Conservation (phyloP, 2,113 vertebrate species). For the Bostrychus sinensis region DNA sequence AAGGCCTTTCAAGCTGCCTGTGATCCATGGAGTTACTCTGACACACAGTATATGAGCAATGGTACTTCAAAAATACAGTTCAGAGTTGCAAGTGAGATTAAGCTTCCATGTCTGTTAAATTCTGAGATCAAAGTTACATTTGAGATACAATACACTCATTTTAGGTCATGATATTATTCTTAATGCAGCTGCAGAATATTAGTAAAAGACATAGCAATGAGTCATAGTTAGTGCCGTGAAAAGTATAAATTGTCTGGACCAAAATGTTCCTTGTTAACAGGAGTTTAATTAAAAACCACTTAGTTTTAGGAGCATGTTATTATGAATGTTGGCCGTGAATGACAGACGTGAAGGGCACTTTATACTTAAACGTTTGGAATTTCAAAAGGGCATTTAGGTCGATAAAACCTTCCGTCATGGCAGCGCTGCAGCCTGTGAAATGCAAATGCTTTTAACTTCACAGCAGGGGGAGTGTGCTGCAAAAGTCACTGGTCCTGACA, state of each 20-base stretch:
- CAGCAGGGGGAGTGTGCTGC: constrained; percentile 39
- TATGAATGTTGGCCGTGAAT: constrained; percentile 11
- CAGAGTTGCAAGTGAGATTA: too few species aligned
- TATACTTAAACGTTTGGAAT: constrained; percentile 50
- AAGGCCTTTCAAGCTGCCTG: not conserved
- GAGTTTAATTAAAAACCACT: constrained; percentile 26
- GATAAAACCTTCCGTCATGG: constrained; percentile 51
- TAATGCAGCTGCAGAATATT: not conserved
- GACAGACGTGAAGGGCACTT: constrained; percentile 22
- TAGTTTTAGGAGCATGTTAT: constrained; percentile 13
- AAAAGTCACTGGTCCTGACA: constrained; percentile 36
- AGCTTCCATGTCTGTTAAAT: too few species aligned
- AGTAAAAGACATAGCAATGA: not conserved
- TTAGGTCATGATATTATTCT: too few species aligned
- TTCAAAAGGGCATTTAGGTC: constrained; percentile 44
- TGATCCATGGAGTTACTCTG: not conserved
- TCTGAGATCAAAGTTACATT: too few species aligned
- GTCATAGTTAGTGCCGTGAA: not conserved
- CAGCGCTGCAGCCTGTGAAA: constrained; percentile 38
- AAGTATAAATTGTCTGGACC: not conserved
- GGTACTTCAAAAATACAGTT: too few species aligned
- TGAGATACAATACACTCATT: too few species aligned
- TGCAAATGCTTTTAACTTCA: constrained; percentile 61
- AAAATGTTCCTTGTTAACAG: constrained; percentile 2
- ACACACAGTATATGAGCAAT: too few species aligned